Evolutionary conservation across 2,113 vertebrate species (phyloP).

Genomic region (Butorides virescens): DNA sequence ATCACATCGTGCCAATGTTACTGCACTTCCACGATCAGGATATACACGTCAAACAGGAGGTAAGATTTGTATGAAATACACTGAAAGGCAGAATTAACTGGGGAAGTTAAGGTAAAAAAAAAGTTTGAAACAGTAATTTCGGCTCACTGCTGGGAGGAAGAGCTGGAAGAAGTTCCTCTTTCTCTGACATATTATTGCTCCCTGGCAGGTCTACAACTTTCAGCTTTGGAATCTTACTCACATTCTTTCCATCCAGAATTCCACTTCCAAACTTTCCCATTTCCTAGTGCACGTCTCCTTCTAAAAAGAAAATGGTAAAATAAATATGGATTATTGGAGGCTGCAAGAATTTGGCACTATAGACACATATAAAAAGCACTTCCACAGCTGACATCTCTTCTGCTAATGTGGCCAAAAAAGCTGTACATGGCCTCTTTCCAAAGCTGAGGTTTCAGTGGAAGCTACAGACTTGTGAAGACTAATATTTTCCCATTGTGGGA

Average conservation of each 20-base stretch:
- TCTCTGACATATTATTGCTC: background rate
- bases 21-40: background rate
- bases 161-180: background rate
- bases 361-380: background rate
- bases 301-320: conserved; percentile 29
- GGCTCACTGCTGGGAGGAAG: background rate
- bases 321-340: background rate
- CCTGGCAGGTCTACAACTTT: background rate
- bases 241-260: conserved; percentile 80
- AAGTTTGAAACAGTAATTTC: background rate
- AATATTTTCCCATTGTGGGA: background rate
- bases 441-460: background rate
- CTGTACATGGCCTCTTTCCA: background rate
- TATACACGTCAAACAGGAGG: background rate
- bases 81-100: background rate
- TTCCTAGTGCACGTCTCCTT: background rate
- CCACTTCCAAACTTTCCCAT: conserved; percentile 77
- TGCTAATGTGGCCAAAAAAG: background rate
- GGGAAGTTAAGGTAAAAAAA: background rate
- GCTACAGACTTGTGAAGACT: background rate
- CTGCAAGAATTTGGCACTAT: background rate
- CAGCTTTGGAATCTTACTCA: conserved; percentile 64
- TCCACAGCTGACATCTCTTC: background rate
- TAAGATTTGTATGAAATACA: background rate
- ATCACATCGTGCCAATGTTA: background rate